Evolutionary conservation across 2,113 vertebrate genomes (phyloP).

Genomic region (Apodemus sylvaticus): DNA sequence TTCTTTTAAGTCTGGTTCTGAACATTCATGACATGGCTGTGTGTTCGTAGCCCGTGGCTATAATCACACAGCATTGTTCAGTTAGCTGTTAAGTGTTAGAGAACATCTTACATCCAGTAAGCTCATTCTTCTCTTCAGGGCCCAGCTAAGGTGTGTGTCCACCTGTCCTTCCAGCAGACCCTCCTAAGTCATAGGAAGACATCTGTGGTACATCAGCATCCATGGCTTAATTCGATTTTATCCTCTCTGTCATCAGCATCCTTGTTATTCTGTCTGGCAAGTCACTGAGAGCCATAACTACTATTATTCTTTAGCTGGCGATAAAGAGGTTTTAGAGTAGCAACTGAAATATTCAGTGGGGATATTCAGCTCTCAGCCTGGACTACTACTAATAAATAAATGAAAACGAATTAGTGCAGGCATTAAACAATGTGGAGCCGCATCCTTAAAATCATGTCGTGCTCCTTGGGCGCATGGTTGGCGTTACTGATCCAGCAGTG

Average conservation of each 20-base stretch:
- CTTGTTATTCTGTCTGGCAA: not conserved
- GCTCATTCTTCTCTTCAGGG: not conserved
- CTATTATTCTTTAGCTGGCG: not conserved
- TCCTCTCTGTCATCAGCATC: not conserved
- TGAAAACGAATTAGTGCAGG: not conserved
- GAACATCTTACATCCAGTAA: not conserved
- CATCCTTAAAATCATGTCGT: not conserved
- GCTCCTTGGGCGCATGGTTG: not conserved
- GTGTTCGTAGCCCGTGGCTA: not conserved
- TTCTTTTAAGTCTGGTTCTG: not conserved
- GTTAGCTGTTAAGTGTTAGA: not conserved
- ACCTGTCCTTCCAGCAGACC: not conserved
- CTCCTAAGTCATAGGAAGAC: not conserved
- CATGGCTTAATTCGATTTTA: not conserved
- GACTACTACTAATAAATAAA: not conserved
- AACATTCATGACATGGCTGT: not conserved
- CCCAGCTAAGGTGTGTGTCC: not conserved
- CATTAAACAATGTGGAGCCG: not conserved
- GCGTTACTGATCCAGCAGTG: not conserved
- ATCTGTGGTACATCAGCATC: not conserved
- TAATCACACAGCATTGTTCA: not conserved
- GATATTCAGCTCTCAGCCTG: slow-evolving; percentile 13
- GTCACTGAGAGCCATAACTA: not conserved
- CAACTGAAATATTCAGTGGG: not conserved
- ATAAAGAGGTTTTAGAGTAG: slow-evolving; percentile 26